Conservation (phyloP, 2,113 vertebrate genomes). For the Serilophus lunatus region DNA sequence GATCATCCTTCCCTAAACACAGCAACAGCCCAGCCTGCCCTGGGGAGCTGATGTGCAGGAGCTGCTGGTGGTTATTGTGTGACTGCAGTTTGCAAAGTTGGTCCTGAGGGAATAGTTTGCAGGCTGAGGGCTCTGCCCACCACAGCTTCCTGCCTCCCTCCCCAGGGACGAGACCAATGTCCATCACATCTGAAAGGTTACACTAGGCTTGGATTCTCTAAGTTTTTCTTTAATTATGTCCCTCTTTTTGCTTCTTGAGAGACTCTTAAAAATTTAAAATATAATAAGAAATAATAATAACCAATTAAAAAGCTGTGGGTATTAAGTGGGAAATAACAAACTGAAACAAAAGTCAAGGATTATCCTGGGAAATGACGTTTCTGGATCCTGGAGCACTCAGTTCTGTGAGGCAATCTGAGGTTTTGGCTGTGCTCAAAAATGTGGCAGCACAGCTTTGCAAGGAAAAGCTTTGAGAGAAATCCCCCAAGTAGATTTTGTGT, state of each 20-base stretch:
- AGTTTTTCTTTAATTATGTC: constrained; percentile 22
- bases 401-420: constrained; percentile 38
- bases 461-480: background rate
- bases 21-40: background rate
- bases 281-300: constrained; percentile 57
- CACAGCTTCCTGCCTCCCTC: constrained; percentile 28
- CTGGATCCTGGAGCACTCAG: background rate
- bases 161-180: background rate
- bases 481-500: background rate
- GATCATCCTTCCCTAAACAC: background rate
- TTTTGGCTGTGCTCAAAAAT: background rate
- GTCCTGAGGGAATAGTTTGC: constrained; percentile 20
- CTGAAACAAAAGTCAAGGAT: constrained; percentile 41
- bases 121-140: constrained; percentile 2
- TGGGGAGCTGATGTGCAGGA: background rate
- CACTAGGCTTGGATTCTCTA: background rate
- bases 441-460: background rate
- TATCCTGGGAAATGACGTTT: constrained; percentile 44
- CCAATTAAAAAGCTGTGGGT: constrained; percentile 34
- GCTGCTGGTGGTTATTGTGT: background rate
- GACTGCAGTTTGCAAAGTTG: background rate
- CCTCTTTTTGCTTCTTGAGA: background rate
- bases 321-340: constrained; percentile 49
- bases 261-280: constrained; percentile 41
- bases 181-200: background rate